Base-by-base conservation (phyloP, 1,140 invertebrate genomes). In the Drosophila pallidifrons region DNA sequence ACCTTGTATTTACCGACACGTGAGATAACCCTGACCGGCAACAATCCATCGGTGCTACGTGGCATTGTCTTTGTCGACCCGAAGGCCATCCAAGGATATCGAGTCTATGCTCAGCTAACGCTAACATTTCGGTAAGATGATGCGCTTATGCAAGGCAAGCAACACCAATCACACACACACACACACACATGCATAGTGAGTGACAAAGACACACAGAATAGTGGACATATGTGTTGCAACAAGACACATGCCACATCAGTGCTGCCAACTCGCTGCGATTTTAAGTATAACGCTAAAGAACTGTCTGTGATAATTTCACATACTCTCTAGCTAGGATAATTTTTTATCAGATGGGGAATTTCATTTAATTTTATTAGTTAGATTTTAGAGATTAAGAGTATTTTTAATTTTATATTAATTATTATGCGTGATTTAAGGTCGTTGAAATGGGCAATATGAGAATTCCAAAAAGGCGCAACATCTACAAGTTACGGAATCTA, bases 61-160 rank as follows among this genome's bases (percentile, higher is more conserved):
- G 97, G 97, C 43, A 96, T 98, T 5, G 93, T 97, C 2, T 93
- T 96, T 59, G 95, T 97, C 1, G 97, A 98, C 82, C 95, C 96
- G 0, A 96, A 92, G 74, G 85, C 91, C 49, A 92, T 92, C 45
- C 89, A 92, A 77, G 92, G 95, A 95, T 78, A 95, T 85, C 96
- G 96, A 90, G 95, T 98, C 20, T 97, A 95, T 88, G 96, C 96
- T 47, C 96, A 98, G 93, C 94, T 98, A 38, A 97, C 96, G 0
- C 92, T 98, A 61, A 97, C 96, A 28, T 98, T 98, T 92, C 93
- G 95, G 95, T 95, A 93, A 93, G 91, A 75, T 54, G 13, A 63
- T 45, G 51, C 16, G 1, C 47, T 35, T 11, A 1, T 10, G 2
- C 38, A 51, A 7, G 13, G 32, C 51, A 13, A n/a, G 7, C 41